Percentiles rank a stretch among this genome's conserved stretches.
These are phyloP conservation scores for Malurus elegans DNA, from an alignment of 2,113 vertebrate genomes.

Conservation along the genomic window DNA sequence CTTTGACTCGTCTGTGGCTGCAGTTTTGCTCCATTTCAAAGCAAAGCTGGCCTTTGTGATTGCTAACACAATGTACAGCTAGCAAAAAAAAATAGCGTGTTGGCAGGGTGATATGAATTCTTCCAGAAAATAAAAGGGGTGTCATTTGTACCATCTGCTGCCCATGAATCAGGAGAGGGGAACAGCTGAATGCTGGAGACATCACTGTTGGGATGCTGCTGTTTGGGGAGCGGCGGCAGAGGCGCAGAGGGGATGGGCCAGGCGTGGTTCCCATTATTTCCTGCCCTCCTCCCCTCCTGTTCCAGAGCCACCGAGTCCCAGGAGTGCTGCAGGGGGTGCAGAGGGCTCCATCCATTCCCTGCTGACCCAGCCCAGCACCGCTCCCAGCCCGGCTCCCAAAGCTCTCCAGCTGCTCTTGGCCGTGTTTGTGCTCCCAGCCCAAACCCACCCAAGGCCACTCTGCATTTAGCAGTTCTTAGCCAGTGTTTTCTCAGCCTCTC, in stretches of 20 bases:
- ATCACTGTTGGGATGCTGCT: neutral
- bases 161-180: neutral
- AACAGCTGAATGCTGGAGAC: neutral
- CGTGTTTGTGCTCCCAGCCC: neutral
- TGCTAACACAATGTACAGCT: neutral
- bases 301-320: rapidly evolving
- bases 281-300: neutral
- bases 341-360: too few relatives aligned
- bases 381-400: neutral
- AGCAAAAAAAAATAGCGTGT: neutral
- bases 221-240: neutral
- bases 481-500: neutral
- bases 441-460: neutral
- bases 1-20: neutral
- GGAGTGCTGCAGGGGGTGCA: rapidly evolving
- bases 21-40: neutral
- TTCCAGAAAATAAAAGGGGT: constrained; percentile 15
- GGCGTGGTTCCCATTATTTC: rapidly evolving
- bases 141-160: constrained; percentile 26
- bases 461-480: neutral
- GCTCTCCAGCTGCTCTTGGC: neutral
- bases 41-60: neutral
- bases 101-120: neutral
- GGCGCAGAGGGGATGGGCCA: neutral
- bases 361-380: too few relatives aligned